Evolutionary conservation across 2,888 invertebrate genomes (phyloP).

Genomic region (Athetis lepigone): DNA sequence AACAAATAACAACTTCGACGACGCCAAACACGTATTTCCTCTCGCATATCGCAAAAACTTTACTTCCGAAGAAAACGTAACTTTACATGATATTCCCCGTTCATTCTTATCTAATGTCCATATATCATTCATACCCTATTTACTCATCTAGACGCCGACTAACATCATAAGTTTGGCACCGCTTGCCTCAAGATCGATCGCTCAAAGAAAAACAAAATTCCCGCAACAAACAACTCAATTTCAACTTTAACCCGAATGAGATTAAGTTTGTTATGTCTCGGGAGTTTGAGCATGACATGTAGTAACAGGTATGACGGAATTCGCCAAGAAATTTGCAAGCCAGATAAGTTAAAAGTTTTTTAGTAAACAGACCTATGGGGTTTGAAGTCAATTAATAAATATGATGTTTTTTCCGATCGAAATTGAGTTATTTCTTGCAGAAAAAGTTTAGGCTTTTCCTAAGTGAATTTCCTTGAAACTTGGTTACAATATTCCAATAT

Average conservation of each 20-base stretch:
- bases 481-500: slow-evolving; percentile 4
- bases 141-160: slow-evolving; percentile 43
- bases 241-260: slow-evolving; percentile 8
- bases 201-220: slow-evolving; percentile 40
- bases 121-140: slow-evolving; percentile 54
- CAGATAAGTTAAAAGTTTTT: slow-evolving; percentile 63
- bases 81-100: slow-evolving; percentile 33
- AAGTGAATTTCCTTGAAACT: background rate
- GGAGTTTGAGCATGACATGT: slow-evolving; percentile 14
- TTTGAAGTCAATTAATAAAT: slow-evolving; percentile 61
- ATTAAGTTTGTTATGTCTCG: slow-evolving; percentile 33
- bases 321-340: slow-evolving; percentile 64
- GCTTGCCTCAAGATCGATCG: slow-evolving; percentile 42
- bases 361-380: slow-evolving; percentile 57
- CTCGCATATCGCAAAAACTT: slow-evolving; percentile 27
- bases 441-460: background rate
- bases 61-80: slow-evolving; percentile 26
- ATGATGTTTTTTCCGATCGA: slow-evolving; percentile 44
- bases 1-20: slow-evolving; percentile 25
- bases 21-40: slow-evolving; percentile 4
- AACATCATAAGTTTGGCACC: slow-evolving; percentile 43
- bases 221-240: slow-evolving; percentile 17
- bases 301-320: slow-evolving; percentile 32
- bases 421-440: slow-evolving; percentile 2
- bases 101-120: slow-evolving; percentile 43